phyloP scores from a whole-genome alignment of 2,113 vertebrate genomes.

The Raja brachyura region DNA sequence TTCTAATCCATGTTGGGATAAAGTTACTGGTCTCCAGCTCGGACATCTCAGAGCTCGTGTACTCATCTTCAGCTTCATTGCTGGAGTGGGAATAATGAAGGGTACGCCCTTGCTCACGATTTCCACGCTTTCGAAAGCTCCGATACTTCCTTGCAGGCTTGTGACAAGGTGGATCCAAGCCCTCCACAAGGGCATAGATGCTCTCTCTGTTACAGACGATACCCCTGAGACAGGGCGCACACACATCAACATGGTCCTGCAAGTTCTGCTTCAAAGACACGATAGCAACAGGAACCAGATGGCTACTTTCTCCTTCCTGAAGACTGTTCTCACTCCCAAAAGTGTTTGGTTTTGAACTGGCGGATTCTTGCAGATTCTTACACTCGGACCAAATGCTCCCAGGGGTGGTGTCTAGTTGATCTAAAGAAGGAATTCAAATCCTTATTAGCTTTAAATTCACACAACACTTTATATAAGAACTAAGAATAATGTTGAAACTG shows the following conservation, averaged over 20 bases:
- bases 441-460: not conserved
- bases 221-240: not conserved
- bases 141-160: not conserved
- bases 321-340: constrained; percentile 13
- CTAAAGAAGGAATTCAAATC: not conserved
- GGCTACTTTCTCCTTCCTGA: not conserved
- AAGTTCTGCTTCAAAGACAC: not conserved
- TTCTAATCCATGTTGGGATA: constrained; percentile 18
- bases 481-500: not conserved
- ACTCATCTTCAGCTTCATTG: constrained; percentile 8
- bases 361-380: not conserved
- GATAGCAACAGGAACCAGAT: not conserved
- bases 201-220: not conserved
- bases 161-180: not conserved
- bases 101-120: not conserved
- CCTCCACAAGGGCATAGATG: not conserved
- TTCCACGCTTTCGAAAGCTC: not conserved
- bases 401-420: not conserved
- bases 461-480: not conserved
- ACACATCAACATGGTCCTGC: not conserved
- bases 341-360: not conserved
- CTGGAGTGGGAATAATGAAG: constrained; percentile 24
- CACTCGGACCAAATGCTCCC: not conserved
- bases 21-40: constrained; percentile 1
- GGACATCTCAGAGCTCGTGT: constrained; percentile 25